Conservation (phyloP, 2,888 invertebrate genomes). For the Netelia fuscicornis region DNA sequence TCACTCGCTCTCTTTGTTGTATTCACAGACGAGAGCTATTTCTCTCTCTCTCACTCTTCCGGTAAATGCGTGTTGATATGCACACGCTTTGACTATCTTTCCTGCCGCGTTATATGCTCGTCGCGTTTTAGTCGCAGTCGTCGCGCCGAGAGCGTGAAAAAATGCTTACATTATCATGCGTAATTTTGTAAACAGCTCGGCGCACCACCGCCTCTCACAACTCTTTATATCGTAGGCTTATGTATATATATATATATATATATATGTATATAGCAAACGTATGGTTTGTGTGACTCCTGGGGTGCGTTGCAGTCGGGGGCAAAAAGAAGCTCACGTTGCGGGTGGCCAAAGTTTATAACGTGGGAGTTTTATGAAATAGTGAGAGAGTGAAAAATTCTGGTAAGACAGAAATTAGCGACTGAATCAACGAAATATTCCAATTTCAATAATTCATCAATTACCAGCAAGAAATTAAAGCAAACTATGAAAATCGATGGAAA, state of each 20-base stretch:
- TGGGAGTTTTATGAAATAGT: background rate
- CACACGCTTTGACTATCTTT: conserved; percentile 25
- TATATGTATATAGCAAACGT: conserved; percentile 3
- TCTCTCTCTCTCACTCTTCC: background rate
- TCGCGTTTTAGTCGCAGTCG: conserved; percentile 49
- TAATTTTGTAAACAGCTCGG: conserved; percentile 83
- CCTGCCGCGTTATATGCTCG: conserved; percentile 22
- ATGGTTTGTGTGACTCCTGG: conserved; percentile 32
- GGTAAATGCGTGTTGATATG: conserved; percentile 2
- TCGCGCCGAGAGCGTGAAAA: conserved; percentile 81
- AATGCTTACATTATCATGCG: conserved; percentile 85
- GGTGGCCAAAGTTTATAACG: conserved; percentile 78
- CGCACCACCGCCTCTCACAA: conserved; percentile 67
- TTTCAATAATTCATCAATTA: background rate
- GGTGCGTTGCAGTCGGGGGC: conserved; percentile 30
- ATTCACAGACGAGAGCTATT: conserved; percentile 74
- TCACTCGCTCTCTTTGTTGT: conserved; percentile 62
- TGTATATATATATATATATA: conserved; percentile 31
- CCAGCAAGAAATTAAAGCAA: no score
- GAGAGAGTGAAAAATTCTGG: background rate
- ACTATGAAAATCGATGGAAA: no score
- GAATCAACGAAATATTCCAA: background rate
- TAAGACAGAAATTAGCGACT: background rate
- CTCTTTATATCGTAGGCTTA: conserved; percentile 51
- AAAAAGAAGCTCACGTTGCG: conserved; percentile 76